Conservation (phyloP, 2,888 invertebrate genomes). For the Trimorus sp. region DNA sequence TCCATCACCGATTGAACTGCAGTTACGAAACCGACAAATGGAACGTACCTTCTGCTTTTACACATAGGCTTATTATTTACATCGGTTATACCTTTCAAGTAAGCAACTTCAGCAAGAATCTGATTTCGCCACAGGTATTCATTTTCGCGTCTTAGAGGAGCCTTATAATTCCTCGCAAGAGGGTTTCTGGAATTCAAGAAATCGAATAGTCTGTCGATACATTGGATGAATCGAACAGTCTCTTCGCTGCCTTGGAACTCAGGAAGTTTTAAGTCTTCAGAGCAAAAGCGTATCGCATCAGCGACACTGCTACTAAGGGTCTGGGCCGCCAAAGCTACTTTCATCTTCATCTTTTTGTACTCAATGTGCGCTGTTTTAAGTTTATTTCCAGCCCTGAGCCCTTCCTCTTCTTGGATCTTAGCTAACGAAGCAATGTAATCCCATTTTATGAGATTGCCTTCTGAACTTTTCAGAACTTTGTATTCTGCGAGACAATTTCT, state of each 20-base stretch:
- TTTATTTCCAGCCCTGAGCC: conserved; percentile 23
- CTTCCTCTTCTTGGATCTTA: conserved; percentile 8
- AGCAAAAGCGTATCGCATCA: conserved; percentile 16
- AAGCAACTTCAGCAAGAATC: conserved; percentile 23
- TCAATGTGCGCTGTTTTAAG: background rate
- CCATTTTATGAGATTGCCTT: conserved; percentile 10
- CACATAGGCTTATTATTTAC: conserved; percentile 4
- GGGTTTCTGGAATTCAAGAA: too few species aligned
- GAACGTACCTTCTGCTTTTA: conserved; percentile 6
- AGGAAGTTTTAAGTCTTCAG: background rate
- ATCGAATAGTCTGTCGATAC: conserved; percentile 12
- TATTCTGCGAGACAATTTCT: background rate
- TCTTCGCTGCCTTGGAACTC: conserved; percentile 34
- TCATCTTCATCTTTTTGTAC: background rate
- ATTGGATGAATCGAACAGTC: conserved; percentile 37
- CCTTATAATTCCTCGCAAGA: conserved; percentile 18
- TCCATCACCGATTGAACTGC: conserved; percentile 22
- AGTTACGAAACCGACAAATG: conserved; percentile 30
- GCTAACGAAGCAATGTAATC: background rate
- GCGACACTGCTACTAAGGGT: conserved; percentile 26
- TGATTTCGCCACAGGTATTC: conserved; percentile 27
- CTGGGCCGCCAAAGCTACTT: conserved; percentile 21
- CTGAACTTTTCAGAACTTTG: background rate
- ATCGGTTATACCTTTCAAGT: conserved; percentile 21
- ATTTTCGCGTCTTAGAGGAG: conserved; percentile 20